These are phyloP conservation scores for Aramus guarauna DNA, from an alignment of 2,113 vertebrate genomes.

Conservation along the genomic window DNA sequence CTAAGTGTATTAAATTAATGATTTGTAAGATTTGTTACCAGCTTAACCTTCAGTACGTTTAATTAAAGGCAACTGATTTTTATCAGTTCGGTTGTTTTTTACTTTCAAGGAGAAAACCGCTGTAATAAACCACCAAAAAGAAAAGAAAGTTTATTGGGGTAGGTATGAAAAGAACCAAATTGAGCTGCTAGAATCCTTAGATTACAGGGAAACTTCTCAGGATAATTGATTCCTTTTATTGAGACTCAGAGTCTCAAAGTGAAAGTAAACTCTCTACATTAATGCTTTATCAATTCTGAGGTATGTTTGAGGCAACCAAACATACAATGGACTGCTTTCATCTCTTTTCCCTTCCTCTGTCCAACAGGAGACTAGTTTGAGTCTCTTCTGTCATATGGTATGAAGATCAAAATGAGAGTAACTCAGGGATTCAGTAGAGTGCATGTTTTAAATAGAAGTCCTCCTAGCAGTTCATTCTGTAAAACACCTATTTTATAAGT, in stretches of 20 bases:
- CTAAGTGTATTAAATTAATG: neutral
- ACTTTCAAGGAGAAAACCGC: neutral
- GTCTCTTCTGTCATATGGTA: neutral
- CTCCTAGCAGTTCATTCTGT: neutral
- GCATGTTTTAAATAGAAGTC: neutral
- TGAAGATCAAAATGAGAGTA: neutral
- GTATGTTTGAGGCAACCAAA: neutral
- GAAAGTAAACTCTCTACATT: neutral
- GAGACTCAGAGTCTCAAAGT: neutral
- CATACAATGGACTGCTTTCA: neutral
- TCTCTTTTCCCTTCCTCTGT: neutral
- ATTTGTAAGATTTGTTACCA: neutral
- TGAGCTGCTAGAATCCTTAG: neutral
- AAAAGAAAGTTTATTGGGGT: neutral
- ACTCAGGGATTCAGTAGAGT: neutral
- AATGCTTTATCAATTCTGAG: neutral
- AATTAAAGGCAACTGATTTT: conserved; percentile 31
- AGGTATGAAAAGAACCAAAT: neutral
- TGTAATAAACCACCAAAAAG: neutral
- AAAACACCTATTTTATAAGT: neutral
- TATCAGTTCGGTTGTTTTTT: neutral
- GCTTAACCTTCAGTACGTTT: neutral
- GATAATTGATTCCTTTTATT: neutral
- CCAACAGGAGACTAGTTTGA: neutral
- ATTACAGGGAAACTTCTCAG: neutral